These are phyloP conservation scores for Dryoscopus gambensis DNA, from an alignment of 2,113 vertebrate genomes.

Conservation along the genomic window DNA sequence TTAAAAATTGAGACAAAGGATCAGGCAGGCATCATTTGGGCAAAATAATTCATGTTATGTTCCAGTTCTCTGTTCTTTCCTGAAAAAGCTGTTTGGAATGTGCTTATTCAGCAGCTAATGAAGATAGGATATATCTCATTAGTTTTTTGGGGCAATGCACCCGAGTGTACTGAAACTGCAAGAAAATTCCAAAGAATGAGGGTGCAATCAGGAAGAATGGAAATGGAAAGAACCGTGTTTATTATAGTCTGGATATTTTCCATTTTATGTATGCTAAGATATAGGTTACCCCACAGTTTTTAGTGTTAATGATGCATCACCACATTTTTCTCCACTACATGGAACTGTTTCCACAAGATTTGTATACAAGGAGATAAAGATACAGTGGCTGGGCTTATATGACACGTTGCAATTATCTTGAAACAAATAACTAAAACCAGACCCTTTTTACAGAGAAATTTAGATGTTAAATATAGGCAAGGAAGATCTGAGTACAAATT, in stretches of 20 bases:
- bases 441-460: not conserved
- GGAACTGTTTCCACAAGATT: not conserved
- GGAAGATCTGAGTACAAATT: not conserved
- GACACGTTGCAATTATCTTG: not conserved
- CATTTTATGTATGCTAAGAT: not conserved
- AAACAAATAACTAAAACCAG: not conserved
- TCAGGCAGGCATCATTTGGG: not conserved
- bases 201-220: not conserved
- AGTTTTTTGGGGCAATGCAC: not conserved
- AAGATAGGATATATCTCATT: not conserved
- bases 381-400: not conserved
- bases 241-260: not conserved
- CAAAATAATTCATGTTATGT: not conserved
- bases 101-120: not conserved
- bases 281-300: not conserved
- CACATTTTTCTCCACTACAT: not conserved
- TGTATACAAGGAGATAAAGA: not conserved
- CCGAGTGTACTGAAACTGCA: accelerated
- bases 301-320: not conserved
- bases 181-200: not conserved
- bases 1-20: constrained; percentile 6
- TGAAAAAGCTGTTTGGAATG: not conserved
- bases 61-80: not conserved
- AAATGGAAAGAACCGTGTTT: not conserved
- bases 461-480: not conserved